These are phyloP conservation scores for Platycheirus rosarum DNA, from an alignment of 2,888 invertebrate genomes.

Conservation along the genomic window DNA sequence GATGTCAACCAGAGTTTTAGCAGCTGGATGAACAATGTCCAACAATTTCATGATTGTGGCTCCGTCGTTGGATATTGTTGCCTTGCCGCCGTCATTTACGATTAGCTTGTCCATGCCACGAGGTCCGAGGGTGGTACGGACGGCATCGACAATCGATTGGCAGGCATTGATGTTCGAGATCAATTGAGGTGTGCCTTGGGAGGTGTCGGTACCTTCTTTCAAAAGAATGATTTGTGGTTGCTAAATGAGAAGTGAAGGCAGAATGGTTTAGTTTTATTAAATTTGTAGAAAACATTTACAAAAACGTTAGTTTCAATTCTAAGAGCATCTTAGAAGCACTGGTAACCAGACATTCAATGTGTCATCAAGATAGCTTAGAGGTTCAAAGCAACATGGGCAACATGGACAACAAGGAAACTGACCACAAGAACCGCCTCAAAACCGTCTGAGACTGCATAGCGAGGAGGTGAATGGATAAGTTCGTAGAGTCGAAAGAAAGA, in stretches of 20 bases:
- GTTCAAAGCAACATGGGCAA: no score
- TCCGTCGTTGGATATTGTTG: slow-evolving; percentile 99
- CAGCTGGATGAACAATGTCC: slow-evolving; percentile 99
- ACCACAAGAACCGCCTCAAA: no score
- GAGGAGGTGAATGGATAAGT: no score
- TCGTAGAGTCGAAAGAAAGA: no score
- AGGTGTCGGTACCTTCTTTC: slow-evolving; percentile 98
- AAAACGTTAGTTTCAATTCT: no score
- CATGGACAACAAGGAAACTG: no score
- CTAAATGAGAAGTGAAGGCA: slow-evolving; percentile 84
- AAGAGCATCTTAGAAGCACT: no score
- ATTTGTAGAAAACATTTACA: no score
- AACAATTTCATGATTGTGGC: slow-evolving; percentile 99
- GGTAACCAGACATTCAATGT: no score
- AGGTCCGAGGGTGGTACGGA: slow-evolving; percentile 97
- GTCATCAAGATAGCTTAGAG: no score
- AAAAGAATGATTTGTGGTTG: slow-evolving; percentile 98
- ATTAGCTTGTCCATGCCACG: slow-evolving; percentile 99
- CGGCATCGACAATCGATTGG: slow-evolving; percentile 96
- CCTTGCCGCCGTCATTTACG: slow-evolving; percentile 93
- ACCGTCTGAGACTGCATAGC: no score
- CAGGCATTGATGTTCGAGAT: slow-evolving; percentile 99
- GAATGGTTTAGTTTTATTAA: no score
- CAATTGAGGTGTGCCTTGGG: slow-evolving; percentile 97
- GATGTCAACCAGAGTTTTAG: slow-evolving; percentile 98